phyloP scores from a whole-genome alignment of 2,797 vertebrate genomes.

The Diceros bicornis region DNA sequence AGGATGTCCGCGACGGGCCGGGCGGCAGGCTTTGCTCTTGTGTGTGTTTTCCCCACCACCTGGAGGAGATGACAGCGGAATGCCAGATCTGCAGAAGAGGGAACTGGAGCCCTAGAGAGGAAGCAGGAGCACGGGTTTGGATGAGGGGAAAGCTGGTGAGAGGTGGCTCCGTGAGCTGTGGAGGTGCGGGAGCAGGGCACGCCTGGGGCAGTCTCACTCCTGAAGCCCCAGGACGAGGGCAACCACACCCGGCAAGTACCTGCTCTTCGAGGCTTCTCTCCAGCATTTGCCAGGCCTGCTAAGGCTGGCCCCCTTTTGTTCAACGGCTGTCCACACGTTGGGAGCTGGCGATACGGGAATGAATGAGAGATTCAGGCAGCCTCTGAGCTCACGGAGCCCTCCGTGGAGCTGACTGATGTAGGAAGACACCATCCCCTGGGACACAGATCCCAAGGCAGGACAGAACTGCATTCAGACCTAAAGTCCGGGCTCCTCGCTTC shows the following conservation, averaged over 20 bases:
- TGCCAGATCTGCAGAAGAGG: not conserved
- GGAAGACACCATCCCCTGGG: not conserved
- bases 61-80: too few species aligned
- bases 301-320: accelerated
- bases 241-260: accelerated
- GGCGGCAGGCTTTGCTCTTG: too few species aligned
- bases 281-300: not conserved
- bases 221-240: accelerated
- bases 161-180: too few species aligned
- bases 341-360: not conserved
- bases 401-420: not conserved
- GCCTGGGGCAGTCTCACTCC: not conserved
- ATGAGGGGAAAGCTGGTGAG: not conserved
- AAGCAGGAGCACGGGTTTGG: not conserved
- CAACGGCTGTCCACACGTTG: accelerated
- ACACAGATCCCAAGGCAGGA: not conserved
- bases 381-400: not conserved
- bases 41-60: too few species aligned
- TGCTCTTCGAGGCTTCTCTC: not conserved
- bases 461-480: not conserved
- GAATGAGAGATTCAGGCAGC: not conserved
- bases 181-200: not conserved
- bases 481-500: not conserved
- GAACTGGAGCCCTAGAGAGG: too few species aligned
- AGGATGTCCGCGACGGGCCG: too few species aligned